These are phyloP conservation scores for Sinhomidia bicolor DNA, from an alignment of 2,888 invertebrate species.

Conservation along the genomic window DNA sequence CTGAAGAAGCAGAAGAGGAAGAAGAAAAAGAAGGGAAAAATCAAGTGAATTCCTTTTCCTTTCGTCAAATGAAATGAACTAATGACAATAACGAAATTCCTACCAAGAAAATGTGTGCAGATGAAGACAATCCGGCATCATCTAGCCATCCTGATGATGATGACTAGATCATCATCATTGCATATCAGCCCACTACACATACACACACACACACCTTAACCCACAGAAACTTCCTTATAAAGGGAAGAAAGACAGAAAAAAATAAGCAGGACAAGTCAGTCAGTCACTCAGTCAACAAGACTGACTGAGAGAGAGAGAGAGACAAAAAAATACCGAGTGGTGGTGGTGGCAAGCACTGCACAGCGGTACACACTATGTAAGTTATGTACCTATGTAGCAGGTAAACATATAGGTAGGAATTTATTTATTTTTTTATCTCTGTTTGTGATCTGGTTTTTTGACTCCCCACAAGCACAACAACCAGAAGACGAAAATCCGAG, in stretches of 20 bases:
- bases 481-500: conserved; percentile 41
- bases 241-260: conserved; percentile 5
- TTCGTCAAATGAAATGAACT: conserved; percentile 10
- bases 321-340: conserved; percentile 32
- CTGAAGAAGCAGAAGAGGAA: too few relatives aligned
- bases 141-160: background rate
- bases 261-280: conserved; percentile 52
- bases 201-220: too few relatives aligned
- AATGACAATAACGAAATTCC: conserved; percentile 39
- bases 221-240: conserved; percentile 50
- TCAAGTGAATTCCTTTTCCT: background rate
- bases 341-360: background rate
- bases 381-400: conserved; percentile 53
- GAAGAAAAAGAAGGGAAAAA: too few relatives aligned
- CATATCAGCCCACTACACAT: conserved; percentile 24
- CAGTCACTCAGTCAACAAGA: conserved; percentile 50
- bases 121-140: conserved; percentile 42
- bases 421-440: conserved; percentile 46
- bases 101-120: conserved; percentile 30
- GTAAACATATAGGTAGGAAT: conserved; percentile 38
- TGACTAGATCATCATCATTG: conserved; percentile 19
- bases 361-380: conserved; percentile 38
- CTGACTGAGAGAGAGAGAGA: background rate
- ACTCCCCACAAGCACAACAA: conserved; percentile 68
- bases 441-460: conserved; percentile 64